A percentile compares a stretch with the other conserved stretches of the same genome.
phyloP scores from a whole-genome alignment of 2,888 invertebrate species.

The Agonopterix alstromeriana region DNA sequence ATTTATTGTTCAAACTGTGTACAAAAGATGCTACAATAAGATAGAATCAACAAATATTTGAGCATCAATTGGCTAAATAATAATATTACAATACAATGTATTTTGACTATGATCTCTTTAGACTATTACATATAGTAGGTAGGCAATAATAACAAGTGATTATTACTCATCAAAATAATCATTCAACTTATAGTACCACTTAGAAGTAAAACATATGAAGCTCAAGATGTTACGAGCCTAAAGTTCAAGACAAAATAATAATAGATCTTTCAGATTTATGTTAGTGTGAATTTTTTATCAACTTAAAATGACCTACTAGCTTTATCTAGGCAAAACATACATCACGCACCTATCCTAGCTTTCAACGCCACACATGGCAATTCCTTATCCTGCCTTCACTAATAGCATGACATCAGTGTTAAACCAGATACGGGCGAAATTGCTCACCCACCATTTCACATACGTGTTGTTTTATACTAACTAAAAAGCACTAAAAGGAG shows the following conservation, averaged over 20 bases:
- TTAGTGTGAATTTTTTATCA: background rate
- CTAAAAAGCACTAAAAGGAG: conserved; percentile 55
- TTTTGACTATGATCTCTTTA: no score
- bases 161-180: no score
- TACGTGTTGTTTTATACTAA: conserved; percentile 41
- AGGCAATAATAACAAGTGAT: no score
- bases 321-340: background rate
- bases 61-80: no score
- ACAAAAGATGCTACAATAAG: no score
- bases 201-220: no score
- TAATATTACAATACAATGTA: no score
- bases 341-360: conserved; percentile 11
- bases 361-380: conserved; percentile 38
- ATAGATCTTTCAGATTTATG: background rate
- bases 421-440: conserved; percentile 60
- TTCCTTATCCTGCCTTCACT: conserved; percentile 41
- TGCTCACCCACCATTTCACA: conserved; percentile 55
- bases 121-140: no score
- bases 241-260: background rate
- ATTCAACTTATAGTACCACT: no score
- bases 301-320: background rate
- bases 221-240: no score
- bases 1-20: no score
- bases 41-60: no score
- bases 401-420: conserved; percentile 58